Conservation (phyloP, 2,797 vertebrate species). For the Alosa sapidissima region DNA sequence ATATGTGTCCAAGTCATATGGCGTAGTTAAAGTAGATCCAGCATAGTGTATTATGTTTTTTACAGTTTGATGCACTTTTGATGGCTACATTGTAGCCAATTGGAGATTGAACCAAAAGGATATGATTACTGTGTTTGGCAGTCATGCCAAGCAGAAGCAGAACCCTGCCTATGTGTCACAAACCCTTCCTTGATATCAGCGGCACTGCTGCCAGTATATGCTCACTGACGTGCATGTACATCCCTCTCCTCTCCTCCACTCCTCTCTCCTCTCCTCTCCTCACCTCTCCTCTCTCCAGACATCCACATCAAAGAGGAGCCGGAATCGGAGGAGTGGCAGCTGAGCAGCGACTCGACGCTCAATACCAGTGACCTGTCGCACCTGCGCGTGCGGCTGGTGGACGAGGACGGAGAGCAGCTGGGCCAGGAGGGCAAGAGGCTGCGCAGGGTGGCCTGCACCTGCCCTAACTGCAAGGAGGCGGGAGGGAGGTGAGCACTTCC, state of each 20-base stretch:
- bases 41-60: neutral
- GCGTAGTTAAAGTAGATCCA: neutral
- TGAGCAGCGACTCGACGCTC: constrained; percentile 92
- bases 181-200: too few relatives aligned
- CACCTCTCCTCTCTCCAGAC: constrained; percentile 67
- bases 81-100: neutral
- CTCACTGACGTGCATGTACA: neutral
- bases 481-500: constrained; percentile 86
- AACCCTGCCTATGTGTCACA: neutral
- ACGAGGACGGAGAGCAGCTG: constrained; percentile 92
- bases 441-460: constrained; percentile 95
- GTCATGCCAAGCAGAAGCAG: neutral
- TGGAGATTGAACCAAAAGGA: neutral
- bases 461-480: constrained; percentile 99
- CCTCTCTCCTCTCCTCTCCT: neutral
- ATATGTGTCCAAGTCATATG: neutral
- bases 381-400: constrained; percentile 89
- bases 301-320: constrained; percentile 98
- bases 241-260: too few relatives aligned
- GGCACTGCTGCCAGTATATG: neutral
- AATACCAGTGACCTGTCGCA: constrained; percentile 96
- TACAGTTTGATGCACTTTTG: neutral
- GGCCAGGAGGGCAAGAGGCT: constrained; percentile 95
- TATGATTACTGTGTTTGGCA: neutral
- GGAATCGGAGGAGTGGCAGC: constrained; percentile 96